Evolutionary conservation across 1,140 invertebrate genomes (phyloP).

Genomic region (Lasaia peninsularis): DNA sequence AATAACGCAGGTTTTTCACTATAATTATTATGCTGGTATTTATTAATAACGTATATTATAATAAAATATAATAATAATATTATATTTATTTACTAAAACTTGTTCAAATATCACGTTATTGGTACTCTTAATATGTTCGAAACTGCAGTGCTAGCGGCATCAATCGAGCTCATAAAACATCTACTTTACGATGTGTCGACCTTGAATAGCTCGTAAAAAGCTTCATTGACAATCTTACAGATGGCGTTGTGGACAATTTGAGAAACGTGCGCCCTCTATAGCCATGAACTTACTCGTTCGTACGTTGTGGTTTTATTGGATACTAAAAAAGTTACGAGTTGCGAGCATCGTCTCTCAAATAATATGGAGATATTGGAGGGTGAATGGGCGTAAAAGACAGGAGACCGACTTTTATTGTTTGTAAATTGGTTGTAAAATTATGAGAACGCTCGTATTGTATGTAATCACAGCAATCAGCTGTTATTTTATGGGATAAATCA

Average conservation of each 20-base stretch:
- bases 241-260: constrained; percentile 52
- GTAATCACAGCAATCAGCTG: constrained; percentile 71
- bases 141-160: constrained; percentile 61
- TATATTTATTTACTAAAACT: no score
- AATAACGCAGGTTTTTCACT: no score
- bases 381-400: constrained; percentile 71
- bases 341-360: constrained; percentile 55
- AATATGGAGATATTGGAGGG: constrained; percentile 73
- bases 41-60: no score
- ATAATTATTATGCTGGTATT: no score
- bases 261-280: constrained; percentile 57
- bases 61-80: no score
- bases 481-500: constrained; percentile 71
- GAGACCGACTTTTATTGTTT: constrained; percentile 77
- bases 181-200: constrained; percentile 65
- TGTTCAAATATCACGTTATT: no score
- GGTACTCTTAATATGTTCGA: constrained; percentile 3
- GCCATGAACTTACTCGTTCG: constrained; percentile 30
- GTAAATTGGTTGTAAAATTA: constrained; percentile 79
- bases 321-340: constrained; percentile 72
- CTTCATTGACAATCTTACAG: constrained; percentile 59
- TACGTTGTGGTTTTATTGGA: constrained; percentile 71
- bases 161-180: constrained; percentile 60
- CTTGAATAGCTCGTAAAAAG: constrained; percentile 69
- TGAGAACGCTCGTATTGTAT: constrained; percentile 68